Evolutionary conservation across 2,113 vertebrate genomes (phyloP), one percentile per base, ranked within the genome.

Genomic region (Sander lucioperca): DNA sequence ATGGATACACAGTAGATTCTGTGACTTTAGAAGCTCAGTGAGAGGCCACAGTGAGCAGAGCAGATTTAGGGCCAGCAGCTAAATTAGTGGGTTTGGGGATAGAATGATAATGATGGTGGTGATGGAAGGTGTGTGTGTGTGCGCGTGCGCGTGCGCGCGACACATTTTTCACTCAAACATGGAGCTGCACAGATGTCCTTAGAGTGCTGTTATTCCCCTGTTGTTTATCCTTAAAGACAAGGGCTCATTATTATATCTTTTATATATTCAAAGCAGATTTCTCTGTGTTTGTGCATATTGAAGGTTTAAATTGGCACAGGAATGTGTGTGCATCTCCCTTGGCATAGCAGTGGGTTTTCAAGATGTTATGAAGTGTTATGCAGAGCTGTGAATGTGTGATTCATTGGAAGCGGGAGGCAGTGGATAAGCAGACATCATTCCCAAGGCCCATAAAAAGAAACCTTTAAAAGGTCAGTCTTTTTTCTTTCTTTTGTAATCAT

Each of bases 321-420:
- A 57, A 73, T 53, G 36, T 80, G 86, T 83, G 87, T 69, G 56
- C 6, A 3, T 85, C 73, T 91, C 88, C 85, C 80, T 84, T 79
- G 88, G 85, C 89, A 79, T 66, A 88, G 82, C 86, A 79, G 65
- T 68, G 84, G 90, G 89, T 92, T 91, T 92, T 86, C 90, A 85
- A 87, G 75, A 89, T 88, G 90, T 89, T 88, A 73, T 23, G 27
- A 84, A 86, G 90, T 90, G 92, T 88, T 89, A 91, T 78, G 87
- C 83, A 67, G 86, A 93, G 85, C 92, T 93, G 93, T 91, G 91
- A 93, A 90, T 76, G 88, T 87, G 90, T 90, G 89, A 92, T 88
- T 93, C 86, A 87, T 74, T 84, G 67, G 75, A 88, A 79, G 85
- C 84, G 85, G 84, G 90, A 91, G 87, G 82, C 85, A 82, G 58